Base-by-base conservation (phyloP, 2,888 invertebrate species). In the Vannuccia rotundouncinata region DNA sequence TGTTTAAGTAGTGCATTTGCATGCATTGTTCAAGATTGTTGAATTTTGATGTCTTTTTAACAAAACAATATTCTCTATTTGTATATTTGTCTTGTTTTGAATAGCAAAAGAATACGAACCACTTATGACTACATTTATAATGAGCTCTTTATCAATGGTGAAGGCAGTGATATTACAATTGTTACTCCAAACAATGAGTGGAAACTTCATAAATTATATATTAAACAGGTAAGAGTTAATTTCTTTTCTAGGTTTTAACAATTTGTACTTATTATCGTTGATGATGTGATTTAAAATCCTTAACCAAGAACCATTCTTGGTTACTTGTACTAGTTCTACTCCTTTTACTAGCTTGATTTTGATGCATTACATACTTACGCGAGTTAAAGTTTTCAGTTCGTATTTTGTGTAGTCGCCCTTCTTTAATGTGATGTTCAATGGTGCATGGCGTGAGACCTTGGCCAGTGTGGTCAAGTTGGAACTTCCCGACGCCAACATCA, bases 91-190 rank as follows among this genome's bases (percentile, higher is more conserved):
- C 5, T 73, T 81, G 31, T 28, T 28, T 79, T 29, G 82, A 83
- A 13, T 81, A 86, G 92, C 84, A 90, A 91, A 85, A 92, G 92
- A 86, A 88, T 92, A 17, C 88, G 91, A 74, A 92, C 92, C 77
- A 93, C 93, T 1, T 91, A 92, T 0, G 91, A 92, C 84, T 93
- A 93, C 85, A 93, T 93, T 84, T 93, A 92, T 85, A 91, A 92
- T 85, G 92, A 92, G 0, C 87, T 93, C 60, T 93, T 92, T 85
- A 90, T 92, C 84, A 92, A 93, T 86, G 92, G 93, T 81, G 91
- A 91, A 86, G 92, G 92, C 84, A 92, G 92, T 77, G 93, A 93
- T 86, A 90, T 93, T 73, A 91, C 91, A 30, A 92, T 93, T 1
- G 89, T 90, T 84, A 92, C 93, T 77, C 87, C 93, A 79, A 92